Evolutionary conservation across 2,888 invertebrate species (phyloP).

Genomic region (Phalangium opilio): DNA sequence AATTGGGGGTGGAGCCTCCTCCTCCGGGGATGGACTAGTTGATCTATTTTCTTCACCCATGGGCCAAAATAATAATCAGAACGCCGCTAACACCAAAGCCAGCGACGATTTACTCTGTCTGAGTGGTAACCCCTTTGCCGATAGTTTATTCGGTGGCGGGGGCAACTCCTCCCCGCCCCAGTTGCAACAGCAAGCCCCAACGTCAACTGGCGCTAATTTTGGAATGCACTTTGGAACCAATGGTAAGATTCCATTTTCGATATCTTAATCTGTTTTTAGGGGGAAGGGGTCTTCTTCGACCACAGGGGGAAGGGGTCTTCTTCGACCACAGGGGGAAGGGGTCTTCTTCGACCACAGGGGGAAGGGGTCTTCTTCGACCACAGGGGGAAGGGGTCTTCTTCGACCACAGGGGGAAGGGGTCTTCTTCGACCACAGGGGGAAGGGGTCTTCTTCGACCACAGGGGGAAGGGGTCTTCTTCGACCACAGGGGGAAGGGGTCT

Average conservation of each 20-base stretch:
- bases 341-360: too few relatives aligned
- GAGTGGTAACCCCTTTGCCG: constrained; percentile 61
- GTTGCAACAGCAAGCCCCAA: constrained; percentile 28
- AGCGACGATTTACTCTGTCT: constrained; percentile 77
- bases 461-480: too few relatives aligned
- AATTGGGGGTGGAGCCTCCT: too few relatives aligned
- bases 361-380: too few relatives aligned
- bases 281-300: too few relatives aligned
- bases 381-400: too few relatives aligned
- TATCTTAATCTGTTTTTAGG: neutral
- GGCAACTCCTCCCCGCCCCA: constrained; percentile 10
- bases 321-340: too few relatives aligned
- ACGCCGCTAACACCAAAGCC: constrained; percentile 45
- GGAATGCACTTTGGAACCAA: constrained; percentile 7
- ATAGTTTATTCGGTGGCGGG: constrained; percentile 26
- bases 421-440: too few relatives aligned
- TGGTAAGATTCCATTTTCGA: neutral
- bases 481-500: too few relatives aligned
- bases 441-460: too few relatives aligned
- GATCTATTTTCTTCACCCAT: constrained; percentile 20
- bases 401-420: too few relatives aligned
- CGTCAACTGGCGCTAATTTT: constrained; percentile 32
- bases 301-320: too few relatives aligned
- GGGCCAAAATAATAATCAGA: neutral
- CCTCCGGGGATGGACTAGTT: constrained; percentile 10